A percentile compares a stretch with the other conserved stretches of the same genome.
Conservation (phyloP, 2,113 vertebrate genomes). For the Cryptomyrus ogoouensis region DNA sequence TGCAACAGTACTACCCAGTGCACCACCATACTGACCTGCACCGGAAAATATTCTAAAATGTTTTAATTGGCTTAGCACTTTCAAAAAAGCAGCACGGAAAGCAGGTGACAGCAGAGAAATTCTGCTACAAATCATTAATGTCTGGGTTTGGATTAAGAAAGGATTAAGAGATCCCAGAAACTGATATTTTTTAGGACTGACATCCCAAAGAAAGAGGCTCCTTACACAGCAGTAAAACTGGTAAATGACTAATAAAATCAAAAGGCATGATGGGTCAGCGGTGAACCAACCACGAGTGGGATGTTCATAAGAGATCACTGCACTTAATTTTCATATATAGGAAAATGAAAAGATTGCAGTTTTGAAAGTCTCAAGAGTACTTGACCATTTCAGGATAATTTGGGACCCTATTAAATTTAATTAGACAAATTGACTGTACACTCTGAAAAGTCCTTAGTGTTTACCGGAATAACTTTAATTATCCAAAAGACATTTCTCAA, state of each 20-base stretch:
- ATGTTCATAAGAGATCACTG: neutral
- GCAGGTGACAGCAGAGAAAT: neutral
- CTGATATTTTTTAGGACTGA: neutral
- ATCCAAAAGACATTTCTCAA: slow-evolving; percentile 18
- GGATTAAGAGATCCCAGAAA: neutral
- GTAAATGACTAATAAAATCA: neutral
- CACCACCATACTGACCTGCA: neutral
- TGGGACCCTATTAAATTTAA: slow-evolving; percentile 16
- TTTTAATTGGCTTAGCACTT: neutral
- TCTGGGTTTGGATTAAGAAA: neutral
- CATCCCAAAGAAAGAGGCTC: neutral
- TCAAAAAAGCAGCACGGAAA: neutral
- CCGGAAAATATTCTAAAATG: neutral
- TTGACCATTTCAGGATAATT: slow-evolving; percentile 6
- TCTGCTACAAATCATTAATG: neutral
- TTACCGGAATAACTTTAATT: slow-evolving; percentile 14
- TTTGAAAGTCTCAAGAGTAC: slow-evolving; percentile 10
- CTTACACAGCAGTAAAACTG: neutral
- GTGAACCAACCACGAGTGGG: neutral
- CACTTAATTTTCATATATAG: slow-evolving; percentile 12
- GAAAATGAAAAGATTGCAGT: slow-evolving; percentile 1
- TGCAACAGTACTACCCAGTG: neutral
- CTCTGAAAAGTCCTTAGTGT: neutral
- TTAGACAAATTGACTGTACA: slow-evolving; percentile 10
- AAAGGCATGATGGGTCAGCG: neutral